Conservation (phyloP, 2,113 vertebrate genomes). For the Symphodus melops region DNA sequence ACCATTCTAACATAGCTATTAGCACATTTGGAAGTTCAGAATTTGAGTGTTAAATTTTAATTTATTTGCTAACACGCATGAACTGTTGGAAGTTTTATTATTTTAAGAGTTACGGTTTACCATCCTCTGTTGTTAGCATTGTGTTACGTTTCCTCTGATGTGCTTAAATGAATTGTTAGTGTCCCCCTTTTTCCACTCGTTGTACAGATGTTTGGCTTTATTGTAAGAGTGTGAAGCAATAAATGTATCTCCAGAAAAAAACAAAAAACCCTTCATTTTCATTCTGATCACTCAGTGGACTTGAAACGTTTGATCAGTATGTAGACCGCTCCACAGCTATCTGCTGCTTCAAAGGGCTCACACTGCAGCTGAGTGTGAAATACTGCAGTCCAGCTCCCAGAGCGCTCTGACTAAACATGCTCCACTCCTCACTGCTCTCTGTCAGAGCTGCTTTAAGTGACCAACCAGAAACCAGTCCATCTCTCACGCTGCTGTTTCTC, state of each 20-base stretch:
- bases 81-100: slow-evolving; percentile 49
- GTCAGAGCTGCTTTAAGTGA: not conserved
- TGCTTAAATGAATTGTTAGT: slow-evolving; percentile 10
- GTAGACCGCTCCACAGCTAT: not conserved
- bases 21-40: slow-evolving; percentile 39
- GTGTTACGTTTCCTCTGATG: slow-evolving; percentile 25
- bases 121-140: slow-evolving; percentile 7
- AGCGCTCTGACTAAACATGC: slow-evolving; percentile 1
- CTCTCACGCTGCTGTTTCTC: not conserved
- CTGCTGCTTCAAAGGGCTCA: slow-evolving; percentile 4
- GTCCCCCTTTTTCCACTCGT: slow-evolving; percentile 13
- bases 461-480: not conserved
- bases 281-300: not conserved
- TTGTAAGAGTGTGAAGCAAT: slow-evolving; percentile 50
- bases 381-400: not conserved
- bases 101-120: slow-evolving; percentile 31
- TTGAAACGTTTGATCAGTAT: not conserved
- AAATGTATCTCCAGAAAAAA: slow-evolving; percentile 43
- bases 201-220: slow-evolving; percentile 34
- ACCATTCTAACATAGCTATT: slow-evolving; percentile 20
- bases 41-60: slow-evolving; percentile 52
- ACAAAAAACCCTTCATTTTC: no score
- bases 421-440: not conserved
- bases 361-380: slow-evolving; percentile 1
- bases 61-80: slow-evolving; percentile 56